Base-by-base conservation (phyloP, 2,888 invertebrate species). In the Acholoe squamosa region DNA sequence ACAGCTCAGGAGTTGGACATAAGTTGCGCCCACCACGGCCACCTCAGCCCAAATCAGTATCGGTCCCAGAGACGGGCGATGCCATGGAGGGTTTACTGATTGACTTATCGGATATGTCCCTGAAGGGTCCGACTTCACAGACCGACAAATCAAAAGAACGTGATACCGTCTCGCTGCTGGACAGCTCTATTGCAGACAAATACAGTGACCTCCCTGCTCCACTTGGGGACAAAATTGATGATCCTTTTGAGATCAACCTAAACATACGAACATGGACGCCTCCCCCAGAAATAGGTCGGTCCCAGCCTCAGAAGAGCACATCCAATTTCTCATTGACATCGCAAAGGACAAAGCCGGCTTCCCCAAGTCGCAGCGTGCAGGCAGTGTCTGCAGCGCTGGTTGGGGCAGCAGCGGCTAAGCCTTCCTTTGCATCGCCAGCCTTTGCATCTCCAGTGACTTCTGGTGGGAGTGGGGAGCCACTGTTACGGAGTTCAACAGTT, bases 71-170 rank as follows among this genome's bases (percentile, higher is more conserved):
- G 25, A 51, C 43, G 89, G 71, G 80, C 31, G 67, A 51, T 34
- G 86, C 90, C 22, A 90, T 90, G 22, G 93, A 93, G 77, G 92
- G 91, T 14, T 94, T 94, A 19, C 91, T 95, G 31, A 96, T 96
- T 89, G 96, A 96, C 92, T 51, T 89, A 16, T 71, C 89, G 0
- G 89, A 89, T 22, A 28, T 67, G 16, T 61, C 61, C 22, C 56
- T 56, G n/a, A 61, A 56, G 19, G 33, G 25, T 0, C 52, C 34
- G 14, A 14, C 89, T 10, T 16, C 28, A 12, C 77, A 22, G 14
- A 51, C 28, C 22, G 7, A 22, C 31, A 34, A 43, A 77, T 3
- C 28, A 34, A 43, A 28, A 34, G 51, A 84, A 25, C 43, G 43
- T 12, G 90, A 71, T 31, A 28, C 86, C 0, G 10, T 92, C 3